These are phyloP conservation scores for Polypedilum vanderplanki DNA, from an alignment of 1,140 invertebrate species.

Conservation along the genomic window DNA sequence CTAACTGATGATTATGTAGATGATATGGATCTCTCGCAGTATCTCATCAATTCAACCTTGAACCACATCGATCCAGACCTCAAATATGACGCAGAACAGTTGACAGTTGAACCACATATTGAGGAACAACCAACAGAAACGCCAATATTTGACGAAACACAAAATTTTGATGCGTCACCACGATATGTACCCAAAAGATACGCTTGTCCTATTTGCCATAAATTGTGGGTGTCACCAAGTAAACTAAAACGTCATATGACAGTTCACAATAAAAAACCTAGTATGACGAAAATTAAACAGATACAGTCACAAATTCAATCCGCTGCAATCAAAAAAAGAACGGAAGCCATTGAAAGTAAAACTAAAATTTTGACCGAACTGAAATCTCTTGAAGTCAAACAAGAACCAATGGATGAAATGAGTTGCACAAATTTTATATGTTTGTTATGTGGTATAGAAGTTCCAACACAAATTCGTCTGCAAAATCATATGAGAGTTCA, in stretches of 20 bases:
- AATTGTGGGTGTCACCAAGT: not conserved
- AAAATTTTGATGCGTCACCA: not conserved
- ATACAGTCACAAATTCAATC: not conserved
- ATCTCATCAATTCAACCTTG: not conserved
- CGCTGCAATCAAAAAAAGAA: not conserved
- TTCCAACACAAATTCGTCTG: not conserved
- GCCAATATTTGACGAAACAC: not conserved
- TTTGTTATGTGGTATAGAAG: not conserved
- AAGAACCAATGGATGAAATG: too few species aligned
- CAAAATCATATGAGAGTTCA: slow-evolving; percentile 4
- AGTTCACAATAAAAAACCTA: not conserved
- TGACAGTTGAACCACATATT: not conserved
- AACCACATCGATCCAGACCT: not conserved
- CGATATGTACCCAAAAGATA: not conserved
- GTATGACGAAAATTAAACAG: too few species aligned
- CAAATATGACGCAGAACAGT: not conserved
- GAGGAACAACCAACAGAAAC: not conserved
- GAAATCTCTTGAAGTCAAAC: too few species aligned
- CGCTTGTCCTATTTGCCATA: not conserved
- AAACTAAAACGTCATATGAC: slow-evolving; percentile 15
- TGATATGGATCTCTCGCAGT: not conserved
- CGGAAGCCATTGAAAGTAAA: not conserved
- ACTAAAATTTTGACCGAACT: not conserved
- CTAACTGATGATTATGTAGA: not conserved
- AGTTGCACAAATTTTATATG: too few species aligned